Percentiles rank a stretch among this genome's conserved stretches.
Conservation (phyloP, 2,797 vertebrate genomes). For the Caiman crocodilus region DNA sequence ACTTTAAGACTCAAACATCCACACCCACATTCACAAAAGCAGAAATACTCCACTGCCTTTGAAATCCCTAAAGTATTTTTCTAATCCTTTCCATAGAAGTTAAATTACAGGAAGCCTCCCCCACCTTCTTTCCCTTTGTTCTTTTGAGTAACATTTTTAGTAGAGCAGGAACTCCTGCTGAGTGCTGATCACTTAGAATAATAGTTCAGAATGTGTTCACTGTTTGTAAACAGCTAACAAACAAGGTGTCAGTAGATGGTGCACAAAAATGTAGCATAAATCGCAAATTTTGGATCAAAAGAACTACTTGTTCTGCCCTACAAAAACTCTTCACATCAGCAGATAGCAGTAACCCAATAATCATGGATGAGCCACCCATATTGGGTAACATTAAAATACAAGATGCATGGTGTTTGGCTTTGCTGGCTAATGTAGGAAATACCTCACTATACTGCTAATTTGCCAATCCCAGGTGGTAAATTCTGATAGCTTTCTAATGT, state of each 20-base stretch:
- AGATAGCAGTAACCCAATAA: neutral
- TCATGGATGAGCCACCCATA: too few relatives aligned
- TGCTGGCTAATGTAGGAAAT: neutral
- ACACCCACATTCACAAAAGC: neutral
- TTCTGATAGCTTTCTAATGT: neutral
- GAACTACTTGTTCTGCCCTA: neutral
- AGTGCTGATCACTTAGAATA: neutral
- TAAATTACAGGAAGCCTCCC: neutral
- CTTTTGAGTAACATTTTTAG: neutral
- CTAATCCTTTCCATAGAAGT: neutral
- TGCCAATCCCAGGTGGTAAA: neutral
- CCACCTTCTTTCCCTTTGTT: neutral
- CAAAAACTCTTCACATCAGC: neutral
- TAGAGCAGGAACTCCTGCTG: neutral
- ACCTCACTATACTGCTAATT: neutral
- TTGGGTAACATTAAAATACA: neutral
- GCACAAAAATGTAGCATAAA: neutral
- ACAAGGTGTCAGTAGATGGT: neutral
- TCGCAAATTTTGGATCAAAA: neutral
- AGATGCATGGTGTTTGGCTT: neutral
- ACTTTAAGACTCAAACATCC: neutral
- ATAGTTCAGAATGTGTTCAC: neutral
- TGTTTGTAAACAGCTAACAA: neutral
- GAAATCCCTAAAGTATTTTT: neutral
- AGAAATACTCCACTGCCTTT: neutral